phyloP scores from a whole-genome alignment of 2,888 invertebrate species.

The Nebria salina region DNA sequence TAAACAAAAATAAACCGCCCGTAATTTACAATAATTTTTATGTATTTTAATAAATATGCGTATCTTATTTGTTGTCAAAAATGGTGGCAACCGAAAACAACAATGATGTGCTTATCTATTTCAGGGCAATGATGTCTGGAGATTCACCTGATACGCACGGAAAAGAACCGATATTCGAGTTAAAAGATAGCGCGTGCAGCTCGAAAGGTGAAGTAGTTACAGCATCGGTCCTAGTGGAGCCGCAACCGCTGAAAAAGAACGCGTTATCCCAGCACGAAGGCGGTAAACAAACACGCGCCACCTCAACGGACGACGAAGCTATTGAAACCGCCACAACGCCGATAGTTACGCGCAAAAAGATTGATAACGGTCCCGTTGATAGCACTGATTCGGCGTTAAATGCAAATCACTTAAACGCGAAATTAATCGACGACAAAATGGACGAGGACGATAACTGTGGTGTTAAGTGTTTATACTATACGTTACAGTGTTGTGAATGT shows the following conservation, averaged over 20 bases:
- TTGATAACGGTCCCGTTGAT: conserved; percentile 42
- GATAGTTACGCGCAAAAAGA: conserved; percentile 34
- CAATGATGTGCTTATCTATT: conserved; percentile 43
- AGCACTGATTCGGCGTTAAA: conserved; percentile 37
- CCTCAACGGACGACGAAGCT: conserved; percentile 31
- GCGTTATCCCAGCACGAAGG: conserved; percentile 7
- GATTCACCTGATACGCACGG: conserved; percentile 53
- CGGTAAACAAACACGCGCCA: conserved; percentile 21
- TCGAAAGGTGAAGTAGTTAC: conserved; percentile 48
- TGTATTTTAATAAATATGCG: too few species aligned
- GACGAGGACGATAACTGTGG: conserved; percentile 68
- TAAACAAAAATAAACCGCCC: too few species aligned
- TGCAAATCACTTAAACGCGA: conserved; percentile 45
- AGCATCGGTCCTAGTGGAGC: conserved; percentile 48
- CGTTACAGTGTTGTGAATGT: conserved; percentile 74
- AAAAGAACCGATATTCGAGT: conserved; percentile 38
- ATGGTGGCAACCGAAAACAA: neutral
- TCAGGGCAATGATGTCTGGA: conserved; percentile 56
- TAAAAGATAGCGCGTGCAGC: conserved; percentile 49
- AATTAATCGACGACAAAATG: conserved; percentile 50
- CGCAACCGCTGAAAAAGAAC: conserved; percentile 43
- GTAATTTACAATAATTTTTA: too few species aligned
- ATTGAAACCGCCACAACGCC: conserved; percentile 43
- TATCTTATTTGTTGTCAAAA: neutral
- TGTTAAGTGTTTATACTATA: conserved; percentile 71